phyloP scores from a whole-genome alignment of 2,888 invertebrate genomes.

The Bombylius discolor region DNA sequence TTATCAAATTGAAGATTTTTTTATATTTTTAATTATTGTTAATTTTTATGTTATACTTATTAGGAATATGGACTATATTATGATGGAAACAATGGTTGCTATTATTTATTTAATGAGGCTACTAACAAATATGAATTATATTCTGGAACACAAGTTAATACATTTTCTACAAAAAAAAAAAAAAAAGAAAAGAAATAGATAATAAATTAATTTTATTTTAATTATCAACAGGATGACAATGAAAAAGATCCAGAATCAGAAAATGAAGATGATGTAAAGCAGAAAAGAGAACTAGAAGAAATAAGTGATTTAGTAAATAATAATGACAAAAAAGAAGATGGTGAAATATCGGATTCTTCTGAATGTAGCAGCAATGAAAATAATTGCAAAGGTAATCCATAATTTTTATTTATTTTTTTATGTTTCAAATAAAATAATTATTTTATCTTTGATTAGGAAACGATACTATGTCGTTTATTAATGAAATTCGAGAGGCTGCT shows the following conservation, averaged over 20 bases:
- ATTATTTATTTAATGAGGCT: constrained; percentile 67
- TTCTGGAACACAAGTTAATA: constrained; percentile 50
- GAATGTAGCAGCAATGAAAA: too few species aligned
- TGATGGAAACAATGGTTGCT: constrained; percentile 71
- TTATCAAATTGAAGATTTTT: too few species aligned
- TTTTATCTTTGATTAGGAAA: too few species aligned
- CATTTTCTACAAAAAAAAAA: constrained; percentile 9
- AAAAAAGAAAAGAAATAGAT: neutral
- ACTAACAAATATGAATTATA: constrained; percentile 66
- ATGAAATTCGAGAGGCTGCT: constrained; percentile 34
- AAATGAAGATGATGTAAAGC: neutral
- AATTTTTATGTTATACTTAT: constrained; percentile 16
- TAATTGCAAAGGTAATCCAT: too few species aligned
- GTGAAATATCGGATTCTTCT: neutral
- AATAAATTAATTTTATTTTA: too few species aligned
- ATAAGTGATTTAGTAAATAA: too few species aligned
- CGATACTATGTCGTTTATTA: neutral
- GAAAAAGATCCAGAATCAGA: too few species aligned
- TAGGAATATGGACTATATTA: constrained; percentile 81
- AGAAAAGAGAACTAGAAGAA: too few species aligned
- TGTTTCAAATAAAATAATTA: too few species aligned
- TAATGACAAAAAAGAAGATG: neutral
- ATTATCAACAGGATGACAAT: too few species aligned
- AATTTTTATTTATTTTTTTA: too few species aligned
- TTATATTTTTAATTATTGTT: neutral